Evolutionary conservation across 2,113 vertebrate genomes (phyloP), one percentile per base, ranked within the genome.

Genomic region (Neopipo cinnamomea): DNA sequence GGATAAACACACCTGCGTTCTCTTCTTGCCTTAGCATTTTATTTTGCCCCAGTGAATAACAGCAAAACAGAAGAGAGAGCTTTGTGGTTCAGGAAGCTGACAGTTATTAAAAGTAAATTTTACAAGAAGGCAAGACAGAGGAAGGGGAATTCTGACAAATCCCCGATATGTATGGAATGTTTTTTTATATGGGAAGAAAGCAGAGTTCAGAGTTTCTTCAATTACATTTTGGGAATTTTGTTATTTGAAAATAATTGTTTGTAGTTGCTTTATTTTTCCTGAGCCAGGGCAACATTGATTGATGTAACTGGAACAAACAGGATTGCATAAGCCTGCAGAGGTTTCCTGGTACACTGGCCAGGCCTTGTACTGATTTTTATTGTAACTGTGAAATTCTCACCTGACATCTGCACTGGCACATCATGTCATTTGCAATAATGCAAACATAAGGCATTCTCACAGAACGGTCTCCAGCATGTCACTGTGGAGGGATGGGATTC

Each of bases 101-200:
- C 33, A 58, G 90, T 92, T 96, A 95, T 93, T 91, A 95, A 97
- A 97, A 96, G 75, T 91, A 96, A 94, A 92, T 96, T 95, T 93
- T 96, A 91, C 59, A 97, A 88, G 88, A 78, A 58, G 37, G 50
- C 59, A 92, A 85, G 62, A 62, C 0, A 0, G 56, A 74, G 44
- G 44, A 88, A 87, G 91, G 91, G 92, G 96, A 95, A 94, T 94
- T 96, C 88, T 93, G 73, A 59, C 2, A n/a, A 88, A 97, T 88
- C 83, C 52, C 50, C 93, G 91, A 55, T 93, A 97, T 96, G 95
- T 85, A 80, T 27, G 96, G 97, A 97, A 97, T 97, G 95, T 94
- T 88, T 74, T 95, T 89, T 95, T 18, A 66, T 30, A 71, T 15
- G 49, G 23, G 53, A 95, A 87, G 81, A 96, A 95, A 96, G 77